Percentiles rank a stretch among this genome's conserved stretches.
phyloP scores from a whole-genome alignment of 2,888 invertebrate species.

The Zonitis immaculata region DNA sequence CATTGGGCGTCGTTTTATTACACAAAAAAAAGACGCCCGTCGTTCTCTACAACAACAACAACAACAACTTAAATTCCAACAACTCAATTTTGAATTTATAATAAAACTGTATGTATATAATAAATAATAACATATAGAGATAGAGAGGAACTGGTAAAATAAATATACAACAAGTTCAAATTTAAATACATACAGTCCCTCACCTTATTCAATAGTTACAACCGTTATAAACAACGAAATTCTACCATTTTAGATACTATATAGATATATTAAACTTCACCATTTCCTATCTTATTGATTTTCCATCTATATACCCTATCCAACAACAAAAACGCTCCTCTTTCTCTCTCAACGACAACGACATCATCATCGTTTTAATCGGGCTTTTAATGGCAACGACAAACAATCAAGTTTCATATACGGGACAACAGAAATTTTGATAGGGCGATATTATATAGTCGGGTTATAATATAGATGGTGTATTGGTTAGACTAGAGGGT shows the following conservation, averaged over 20 bases:
- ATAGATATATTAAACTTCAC: neutral
- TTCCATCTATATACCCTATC: slow-evolving; percentile 31
- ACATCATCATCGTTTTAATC: slow-evolving; percentile 29
- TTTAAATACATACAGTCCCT: no score
- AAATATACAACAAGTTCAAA: no score
- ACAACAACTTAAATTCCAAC: neutral
- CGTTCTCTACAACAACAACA: neutral
- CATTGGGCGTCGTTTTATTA: slow-evolving; percentile 15
- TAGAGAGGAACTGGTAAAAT: no score
- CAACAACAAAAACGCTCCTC: slow-evolving; percentile 4
- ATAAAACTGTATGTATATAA: no score
- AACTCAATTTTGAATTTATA: neutral
- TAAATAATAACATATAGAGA: no score
- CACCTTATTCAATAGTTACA: no score
- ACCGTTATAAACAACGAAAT: no score
- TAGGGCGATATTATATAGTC: neutral
- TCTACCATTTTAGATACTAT: no score
- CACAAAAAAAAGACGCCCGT: neutral
- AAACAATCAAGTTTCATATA: slow-evolving; percentile 23
- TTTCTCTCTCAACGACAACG: no score
- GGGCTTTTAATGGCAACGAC: slow-evolving; percentile 23
- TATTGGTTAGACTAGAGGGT: no score
- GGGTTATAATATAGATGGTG: no score
- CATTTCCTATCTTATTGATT: slow-evolving; percentile 32
- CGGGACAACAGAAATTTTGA: slow-evolving; percentile 8